A percentile compares a stretch with the other conserved stretches of the same genome.
These are phyloP conservation scores for Oxygymnocypris stewartii DNA, from an alignment of 2,113 vertebrate species.

Conservation along the genomic window DNA sequence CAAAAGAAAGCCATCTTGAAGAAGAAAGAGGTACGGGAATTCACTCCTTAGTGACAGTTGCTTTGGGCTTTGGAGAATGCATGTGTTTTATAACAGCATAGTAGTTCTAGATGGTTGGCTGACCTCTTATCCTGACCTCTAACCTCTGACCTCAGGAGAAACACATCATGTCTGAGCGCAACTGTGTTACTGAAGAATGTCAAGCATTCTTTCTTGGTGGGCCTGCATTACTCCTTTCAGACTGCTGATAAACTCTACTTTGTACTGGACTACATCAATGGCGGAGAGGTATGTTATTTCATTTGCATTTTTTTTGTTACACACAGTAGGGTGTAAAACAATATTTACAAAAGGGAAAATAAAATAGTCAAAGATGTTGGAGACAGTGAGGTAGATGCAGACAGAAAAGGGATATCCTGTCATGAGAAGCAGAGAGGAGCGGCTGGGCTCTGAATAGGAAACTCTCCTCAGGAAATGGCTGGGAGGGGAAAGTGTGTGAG, in stretches of 20 bases:
- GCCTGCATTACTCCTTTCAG: conserved; percentile 97
- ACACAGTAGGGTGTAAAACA: neutral
- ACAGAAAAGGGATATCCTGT: conserved; percentile 67
- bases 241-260: conserved; percentile 96
- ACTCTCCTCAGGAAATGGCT: conserved; percentile 69
- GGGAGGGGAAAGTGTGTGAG: conserved; percentile 52
- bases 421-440: conserved; percentile 58
- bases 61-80: neutral
- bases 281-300: conserved; percentile 88
- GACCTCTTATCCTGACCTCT: neutral
- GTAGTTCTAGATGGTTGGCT: neutral
- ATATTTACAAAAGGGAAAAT: conserved; percentile 19
- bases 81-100: neutral
- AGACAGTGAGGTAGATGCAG: conserved; percentile 54
- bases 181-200: conserved; percentile 96
- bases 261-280: conserved; percentile 96
- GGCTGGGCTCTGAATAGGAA: conserved; percentile 65
- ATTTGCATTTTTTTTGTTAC: neutral
- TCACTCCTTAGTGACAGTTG: neutral
- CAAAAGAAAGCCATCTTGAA: conserved; percentile 99
- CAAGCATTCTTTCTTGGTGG: conserved; percentile 97
- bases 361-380: conserved; percentile 24
- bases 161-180: conserved; percentile 98
- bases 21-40: conserved; percentile 89
- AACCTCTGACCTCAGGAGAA: conserved; percentile 81